Base-by-base conservation (phyloP, 2,888 invertebrate species). In the Sarcophaga caerulescens region DNA sequence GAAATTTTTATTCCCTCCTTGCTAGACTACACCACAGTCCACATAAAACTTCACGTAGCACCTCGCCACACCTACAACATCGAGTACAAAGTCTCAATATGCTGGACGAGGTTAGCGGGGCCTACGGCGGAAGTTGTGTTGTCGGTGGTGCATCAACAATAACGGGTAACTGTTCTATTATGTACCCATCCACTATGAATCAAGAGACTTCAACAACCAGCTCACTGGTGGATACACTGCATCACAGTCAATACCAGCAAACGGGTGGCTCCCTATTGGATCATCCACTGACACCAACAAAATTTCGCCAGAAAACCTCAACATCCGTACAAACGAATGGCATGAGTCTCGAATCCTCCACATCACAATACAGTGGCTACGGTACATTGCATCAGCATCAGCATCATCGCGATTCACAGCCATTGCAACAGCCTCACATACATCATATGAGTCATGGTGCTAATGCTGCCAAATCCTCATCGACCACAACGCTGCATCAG, bases 11-110 rank as follows among this genome's bases (percentile, higher is more conserved):
- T 10, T 66, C 25, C 5, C 87, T 89, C 70, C 17, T 14, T n/a
- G 4, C 2, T 59, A 93, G 92, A 89, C 89, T 93, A 90, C 93
- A 93, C 88, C 92, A 93, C 81, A 93, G 93, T 90, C 93, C 93
- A 65, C 93, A 93, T 89, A 92, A 92, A 80, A 92, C 92, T 23
- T 93, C 93, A 84, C 91, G 93, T 82, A 93, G 93, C 90, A 93
- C 92, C 86, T 93, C 93, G 89, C 93, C 93, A 60, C 92, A 93
- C 88, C 89, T 92, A 86, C 92, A 92, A 89, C 93, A 92, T 88
- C 90, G 93, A 89, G 92, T 93, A 90, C 93, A 93, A 90, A 91
- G 91, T 85, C 90, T 92, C 83, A 93, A 92, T 90, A 87, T 93
- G 88, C 91, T 93, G 91, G 93, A 93, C 84, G 93, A 93, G 77